Base-by-base conservation (phyloP, 2,888 invertebrate species). In the Abrostola triplasia region DNA sequence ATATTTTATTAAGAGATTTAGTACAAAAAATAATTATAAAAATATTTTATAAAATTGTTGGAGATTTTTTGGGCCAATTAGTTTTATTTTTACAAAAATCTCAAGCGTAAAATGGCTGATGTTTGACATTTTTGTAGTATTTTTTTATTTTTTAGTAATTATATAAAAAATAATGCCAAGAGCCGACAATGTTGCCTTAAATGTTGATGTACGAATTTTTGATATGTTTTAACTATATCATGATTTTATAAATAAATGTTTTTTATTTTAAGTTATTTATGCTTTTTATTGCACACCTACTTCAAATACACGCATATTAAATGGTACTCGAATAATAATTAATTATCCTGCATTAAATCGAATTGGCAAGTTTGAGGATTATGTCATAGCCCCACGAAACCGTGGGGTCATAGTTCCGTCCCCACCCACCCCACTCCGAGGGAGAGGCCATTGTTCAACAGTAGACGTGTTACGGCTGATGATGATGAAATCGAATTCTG, bases 51-150 rank as follows among this genome's bases (percentile, higher is more conserved):
- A 70, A 67, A 68, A 67, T 67, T 72, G 68, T 79, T 73, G 37
- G 75, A 66, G 57, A 63, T 65, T 66, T 64, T 78, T 83, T 80
- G 83, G 86, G 84, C 81, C 84, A 87, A 86, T 81, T 75, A 81
- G 50, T 62, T 80, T 81, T 76, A 71, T 80, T 73, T 74, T 71
- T 66, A 75, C 88, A 92, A 94, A 93, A 93, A 93, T 93, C 89
- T 94, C 91, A 90, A 88, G 86, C 86, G 81, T 75, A 84, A 84
- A 79, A 93, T 94, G 94, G 94, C 94, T 94, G 94, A 91, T 88
- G 88, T 85, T 90, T 90, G 94, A 93, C 87, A 92, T 93, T 93
- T 94, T 93, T 93, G 90, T 80, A 57, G 72, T 76, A 67, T 61
- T 64, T 59, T 77, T 72, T 68, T 59, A 51, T 67, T 65, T 67